Evolutionary conservation across 2,113 vertebrate species (phyloP).

Genomic region (Trematomus loennbergii): DNA sequence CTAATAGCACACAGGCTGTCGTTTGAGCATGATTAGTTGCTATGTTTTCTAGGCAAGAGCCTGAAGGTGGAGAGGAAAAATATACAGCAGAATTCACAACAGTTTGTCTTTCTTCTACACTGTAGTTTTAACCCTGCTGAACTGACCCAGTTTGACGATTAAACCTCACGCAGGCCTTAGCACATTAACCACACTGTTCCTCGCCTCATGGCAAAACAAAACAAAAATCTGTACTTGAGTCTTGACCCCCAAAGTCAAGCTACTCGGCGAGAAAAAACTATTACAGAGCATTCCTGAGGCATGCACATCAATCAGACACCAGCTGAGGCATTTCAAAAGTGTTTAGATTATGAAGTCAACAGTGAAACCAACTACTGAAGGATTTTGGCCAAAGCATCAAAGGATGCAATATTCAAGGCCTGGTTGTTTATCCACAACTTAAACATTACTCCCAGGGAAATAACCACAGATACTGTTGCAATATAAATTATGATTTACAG

Average conservation of each 20-base stretch:
- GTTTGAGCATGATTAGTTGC: conserved; percentile 19
- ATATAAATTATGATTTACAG: conserved; percentile 38
- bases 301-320: conserved; percentile 31
- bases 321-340: conserved; percentile 31
- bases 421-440: conserved; percentile 26
- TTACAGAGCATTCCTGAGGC: conserved; percentile 40
- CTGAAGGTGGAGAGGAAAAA: conserved; percentile 53
- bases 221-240: conserved; percentile 43
- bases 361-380: not conserved
- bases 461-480: conserved; percentile 21
- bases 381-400: conserved; percentile 22
- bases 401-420: conserved; percentile 8
- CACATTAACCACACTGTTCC: conserved; percentile 27
- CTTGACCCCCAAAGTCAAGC: conserved; percentile 37
- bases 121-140: conserved; percentile 63
- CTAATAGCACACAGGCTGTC: conserved; percentile 43
- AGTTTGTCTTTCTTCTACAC: conserved; percentile 30
- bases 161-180: conserved; percentile 34
- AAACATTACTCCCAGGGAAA: not conserved
- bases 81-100: conserved; percentile 44
- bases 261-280: conserved; percentile 46
- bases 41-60: conserved; percentile 10
- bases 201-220: conserved; percentile 61
- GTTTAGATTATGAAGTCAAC: conserved; percentile 30
- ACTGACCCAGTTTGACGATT: conserved; percentile 57